Conservation (phyloP, 2,113 vertebrate species). For the Balaeniceps rex region DNA sequence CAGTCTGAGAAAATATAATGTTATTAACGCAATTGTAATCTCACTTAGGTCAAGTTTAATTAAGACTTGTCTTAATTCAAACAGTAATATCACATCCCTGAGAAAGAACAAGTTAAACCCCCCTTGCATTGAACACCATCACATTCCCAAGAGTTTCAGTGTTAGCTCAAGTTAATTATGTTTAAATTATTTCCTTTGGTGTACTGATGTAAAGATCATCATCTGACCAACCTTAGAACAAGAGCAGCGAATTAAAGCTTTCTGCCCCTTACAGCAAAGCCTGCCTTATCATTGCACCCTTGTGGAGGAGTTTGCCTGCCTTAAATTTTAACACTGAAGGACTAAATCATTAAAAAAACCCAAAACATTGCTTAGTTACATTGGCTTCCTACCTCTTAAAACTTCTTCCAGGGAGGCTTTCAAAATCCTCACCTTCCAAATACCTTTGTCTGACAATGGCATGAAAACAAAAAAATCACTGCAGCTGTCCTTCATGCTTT, state of each 20-base stretch:
- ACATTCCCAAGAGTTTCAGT: neutral
- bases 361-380: neutral
- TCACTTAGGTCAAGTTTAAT: constrained; percentile 7
- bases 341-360: no score
- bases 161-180: constrained; percentile 20
- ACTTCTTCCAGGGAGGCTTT: neutral
- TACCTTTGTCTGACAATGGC: neutral
- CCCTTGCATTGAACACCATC: neutral
- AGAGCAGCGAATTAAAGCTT: neutral
- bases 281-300: neutral
- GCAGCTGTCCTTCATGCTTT: neutral
- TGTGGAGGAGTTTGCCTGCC: neutral
- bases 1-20: neutral
- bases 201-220: neutral
- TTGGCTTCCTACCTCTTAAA: neutral
- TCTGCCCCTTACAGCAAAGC: neutral
- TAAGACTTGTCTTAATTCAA: constrained; percentile 10
- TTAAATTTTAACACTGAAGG: neutral
- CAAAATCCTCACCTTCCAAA: neutral
- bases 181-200: neutral
- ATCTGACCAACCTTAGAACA: neutral
- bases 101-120: neutral
- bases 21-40: neutral
- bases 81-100: neutral
- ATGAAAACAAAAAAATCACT: neutral